Percentiles rank a stretch among this genome's conserved stretches.
Evolutionary conservation across 2,113 vertebrate species (phyloP).

Genomic region (Rhombomys opimus): DNA sequence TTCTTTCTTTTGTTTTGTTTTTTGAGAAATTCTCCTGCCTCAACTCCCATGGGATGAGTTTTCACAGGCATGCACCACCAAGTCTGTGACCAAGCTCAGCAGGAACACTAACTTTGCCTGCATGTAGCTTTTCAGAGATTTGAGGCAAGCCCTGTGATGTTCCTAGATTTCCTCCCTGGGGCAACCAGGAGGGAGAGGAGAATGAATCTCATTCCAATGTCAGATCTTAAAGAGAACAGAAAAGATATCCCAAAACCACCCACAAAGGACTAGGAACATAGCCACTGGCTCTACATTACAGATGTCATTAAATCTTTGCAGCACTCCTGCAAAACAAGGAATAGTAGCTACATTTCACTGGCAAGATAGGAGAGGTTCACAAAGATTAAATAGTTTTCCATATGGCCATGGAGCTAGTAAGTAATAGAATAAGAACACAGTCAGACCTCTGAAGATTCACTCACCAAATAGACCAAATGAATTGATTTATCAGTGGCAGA

Average conservation of each 20-base stretch:
- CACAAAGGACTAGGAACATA: background rate
- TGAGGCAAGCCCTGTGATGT: background rate
- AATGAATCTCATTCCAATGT: background rate
- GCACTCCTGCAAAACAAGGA: background rate
- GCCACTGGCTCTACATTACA: background rate
- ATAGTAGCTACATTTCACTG: background rate
- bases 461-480: background rate
- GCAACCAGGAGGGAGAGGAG: background rate
- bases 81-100: too few species aligned
- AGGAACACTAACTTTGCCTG: background rate
- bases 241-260: background rate
- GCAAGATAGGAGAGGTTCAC: background rate
- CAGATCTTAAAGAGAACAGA: conserved; percentile 1
- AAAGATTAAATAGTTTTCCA: background rate
- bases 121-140: background rate
- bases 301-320: background rate
- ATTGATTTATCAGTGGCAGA: background rate
- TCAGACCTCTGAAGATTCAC: background rate
- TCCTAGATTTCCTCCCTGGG: background rate
- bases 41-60: background rate
- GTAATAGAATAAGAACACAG: background rate
- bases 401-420: background rate
- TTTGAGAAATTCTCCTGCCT: background rate
- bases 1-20: background rate
- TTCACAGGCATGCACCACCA: background rate